Percentiles rank a stretch among this genome's conserved stretches.
Conservation (phyloP, 2,113 vertebrate genomes). For the Erythrolamprus reginae region DNA sequence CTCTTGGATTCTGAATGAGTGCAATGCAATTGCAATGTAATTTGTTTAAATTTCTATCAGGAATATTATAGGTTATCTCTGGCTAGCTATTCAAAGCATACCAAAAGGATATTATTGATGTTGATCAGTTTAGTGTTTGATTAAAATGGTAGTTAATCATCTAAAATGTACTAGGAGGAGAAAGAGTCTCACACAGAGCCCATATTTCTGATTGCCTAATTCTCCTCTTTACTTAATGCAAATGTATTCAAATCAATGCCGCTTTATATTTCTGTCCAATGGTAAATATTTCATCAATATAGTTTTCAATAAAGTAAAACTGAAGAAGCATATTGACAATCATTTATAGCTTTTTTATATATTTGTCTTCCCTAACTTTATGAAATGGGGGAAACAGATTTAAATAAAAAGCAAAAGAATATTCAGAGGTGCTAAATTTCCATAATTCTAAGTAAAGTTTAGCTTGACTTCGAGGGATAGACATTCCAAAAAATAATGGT, state of each 20-base stretch:
- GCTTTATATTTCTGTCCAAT: constrained; percentile 9
- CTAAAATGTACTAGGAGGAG: constrained; percentile 47
- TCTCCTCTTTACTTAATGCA: background rate
- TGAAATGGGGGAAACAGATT: background rate
- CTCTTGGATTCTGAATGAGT: constrained; percentile 42
- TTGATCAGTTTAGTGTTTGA: constrained; percentile 44
- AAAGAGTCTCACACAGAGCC: background rate
- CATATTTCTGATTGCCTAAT: constrained; percentile 11
- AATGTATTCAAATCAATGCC: constrained; percentile 31
- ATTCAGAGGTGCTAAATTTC: background rate
- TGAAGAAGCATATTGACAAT: constrained; percentile 26
- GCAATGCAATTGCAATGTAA: constrained; percentile 46
- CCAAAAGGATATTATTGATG: constrained; percentile 26
- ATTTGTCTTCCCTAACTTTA: background rate
- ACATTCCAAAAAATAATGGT: background rate
- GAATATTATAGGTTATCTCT: constrained; percentile 52
- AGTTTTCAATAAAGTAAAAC: constrained; percentile 13
- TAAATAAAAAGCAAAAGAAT: constrained; percentile 7
- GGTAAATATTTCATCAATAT: constrained; percentile 46
- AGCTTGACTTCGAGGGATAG: background rate
- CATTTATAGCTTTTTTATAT: background rate
- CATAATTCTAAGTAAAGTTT: background rate
- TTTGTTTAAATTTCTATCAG: constrained; percentile 55
- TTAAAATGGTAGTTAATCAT: constrained; percentile 48
- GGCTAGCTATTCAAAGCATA: constrained; percentile 43